phyloP scores from a whole-genome alignment of 2,113 vertebrate genomes.

The Stercorarius parasiticus region DNA sequence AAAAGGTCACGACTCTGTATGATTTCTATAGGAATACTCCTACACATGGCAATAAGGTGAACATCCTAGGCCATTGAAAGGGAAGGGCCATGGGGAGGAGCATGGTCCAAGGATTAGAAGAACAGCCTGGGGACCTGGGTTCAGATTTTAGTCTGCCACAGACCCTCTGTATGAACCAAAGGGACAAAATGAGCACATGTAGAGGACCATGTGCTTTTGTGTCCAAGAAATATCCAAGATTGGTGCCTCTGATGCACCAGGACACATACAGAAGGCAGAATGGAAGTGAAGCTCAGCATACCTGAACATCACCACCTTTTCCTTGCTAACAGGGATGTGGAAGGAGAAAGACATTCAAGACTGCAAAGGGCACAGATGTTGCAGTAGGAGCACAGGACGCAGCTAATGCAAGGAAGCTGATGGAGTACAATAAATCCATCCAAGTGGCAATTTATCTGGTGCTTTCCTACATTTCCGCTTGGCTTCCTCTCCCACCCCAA shows the following conservation, averaged over 20 bases:
- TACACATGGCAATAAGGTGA: background rate
- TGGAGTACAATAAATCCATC: accelerated
- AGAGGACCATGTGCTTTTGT: background rate
- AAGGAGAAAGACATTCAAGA: background rate
- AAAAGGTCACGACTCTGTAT: background rate
- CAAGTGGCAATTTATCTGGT: background rate
- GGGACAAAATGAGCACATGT: accelerated
- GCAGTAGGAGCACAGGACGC: background rate
- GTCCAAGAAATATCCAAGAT: background rate
- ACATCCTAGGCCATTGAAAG: background rate
- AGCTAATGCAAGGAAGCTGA: background rate
- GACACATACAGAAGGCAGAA: background rate
- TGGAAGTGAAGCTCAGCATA: background rate
- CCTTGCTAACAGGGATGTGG: background rate
- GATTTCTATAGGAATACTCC: background rate
- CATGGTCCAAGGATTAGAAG: background rate
- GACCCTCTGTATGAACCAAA: background rate
- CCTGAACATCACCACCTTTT: background rate
- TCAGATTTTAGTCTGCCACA: background rate
- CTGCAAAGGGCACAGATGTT: background rate
- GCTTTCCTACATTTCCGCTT: background rate
- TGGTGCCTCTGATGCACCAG: background rate
- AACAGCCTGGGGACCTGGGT: background rate
- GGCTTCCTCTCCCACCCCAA: background rate
- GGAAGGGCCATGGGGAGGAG: background rate